Evolutionary conservation across 2,113 vertebrate genomes (phyloP).

Genomic region (Archilochus colubris): DNA sequence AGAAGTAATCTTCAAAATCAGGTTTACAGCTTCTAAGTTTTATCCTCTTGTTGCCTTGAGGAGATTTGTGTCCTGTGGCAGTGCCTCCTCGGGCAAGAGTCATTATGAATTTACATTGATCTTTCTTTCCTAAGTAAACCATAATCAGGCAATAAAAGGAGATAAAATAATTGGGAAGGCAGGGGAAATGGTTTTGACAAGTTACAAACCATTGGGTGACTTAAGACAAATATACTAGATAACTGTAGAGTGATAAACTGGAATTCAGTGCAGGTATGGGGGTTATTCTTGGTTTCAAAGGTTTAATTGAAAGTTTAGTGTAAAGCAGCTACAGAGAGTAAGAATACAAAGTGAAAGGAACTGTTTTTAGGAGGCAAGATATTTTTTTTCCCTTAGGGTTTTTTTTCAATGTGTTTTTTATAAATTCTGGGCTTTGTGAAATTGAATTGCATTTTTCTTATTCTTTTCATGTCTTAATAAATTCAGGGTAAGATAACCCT

Average conservation of each 20-base stretch:
- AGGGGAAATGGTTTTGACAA: not conserved
- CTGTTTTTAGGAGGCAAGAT: not conserved
- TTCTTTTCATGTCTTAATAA: constrained; percentile 40
- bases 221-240: not conserved
- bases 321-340: not conserved
- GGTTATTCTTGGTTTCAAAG: not conserved
- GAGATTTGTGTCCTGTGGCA: not conserved
- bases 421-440: constrained; percentile 17
- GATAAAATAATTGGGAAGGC: not conserved
- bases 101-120: not conserved
- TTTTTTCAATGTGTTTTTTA: constrained; percentile 37
- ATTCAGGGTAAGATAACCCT: constrained; percentile 23
- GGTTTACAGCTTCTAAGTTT: not conserved
- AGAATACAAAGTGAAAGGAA: not conserved
- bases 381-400: constrained; percentile 24
- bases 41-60: not conserved
- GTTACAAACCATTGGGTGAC: not conserved
- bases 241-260: not conserved
- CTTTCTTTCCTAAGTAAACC: not conserved
- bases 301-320: not conserved
- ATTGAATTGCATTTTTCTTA: constrained; percentile 31
- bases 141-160: not conserved
- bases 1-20: not conserved
- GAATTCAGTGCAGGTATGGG: not conserved
- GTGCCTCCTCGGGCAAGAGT: not conserved